phyloP scores from a whole-genome alignment of 2,888 invertebrate species.

The Pristionchus japonicus region DNA sequence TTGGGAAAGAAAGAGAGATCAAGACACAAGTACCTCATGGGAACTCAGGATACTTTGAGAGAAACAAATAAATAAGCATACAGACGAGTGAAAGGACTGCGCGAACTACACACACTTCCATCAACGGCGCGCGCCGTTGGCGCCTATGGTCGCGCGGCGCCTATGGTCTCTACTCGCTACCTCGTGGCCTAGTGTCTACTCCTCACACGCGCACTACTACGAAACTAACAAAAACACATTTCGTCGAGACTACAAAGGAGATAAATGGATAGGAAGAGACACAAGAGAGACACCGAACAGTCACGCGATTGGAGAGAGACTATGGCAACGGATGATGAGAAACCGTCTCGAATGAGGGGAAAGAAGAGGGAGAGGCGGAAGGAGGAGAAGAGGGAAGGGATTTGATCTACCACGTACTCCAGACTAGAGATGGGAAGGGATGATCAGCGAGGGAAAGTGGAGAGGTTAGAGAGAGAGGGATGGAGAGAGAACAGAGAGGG shows the following conservation, averaged over 20 bases:
- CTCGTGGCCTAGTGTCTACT: background rate
- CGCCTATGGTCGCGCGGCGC: no score
- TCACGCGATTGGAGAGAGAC: background rate
- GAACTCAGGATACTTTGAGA: background rate
- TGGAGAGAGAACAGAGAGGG: background rate
- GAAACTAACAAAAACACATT: background rate
- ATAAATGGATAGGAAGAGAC: background rate
- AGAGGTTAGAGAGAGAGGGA: background rate
- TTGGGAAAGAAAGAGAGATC: background rate
- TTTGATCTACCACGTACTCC: conserved; percentile 9
- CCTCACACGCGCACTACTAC: background rate
- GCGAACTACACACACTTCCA: no score
- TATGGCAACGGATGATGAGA: background rate
- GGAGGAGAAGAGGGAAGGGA: background rate
- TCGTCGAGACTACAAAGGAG: background rate
- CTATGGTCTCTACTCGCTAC: background rate
- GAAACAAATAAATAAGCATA: background rate
- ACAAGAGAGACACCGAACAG: background rate
- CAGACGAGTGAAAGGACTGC: background rate
- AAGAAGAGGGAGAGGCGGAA: background rate
- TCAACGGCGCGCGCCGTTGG: no score
- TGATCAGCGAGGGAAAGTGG: background rate
- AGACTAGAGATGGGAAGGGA: background rate
- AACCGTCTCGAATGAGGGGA: background rate
- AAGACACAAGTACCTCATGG: background rate